Percentiles rank a stretch among this genome's conserved stretches.
phyloP scores from a whole-genome alignment of 2,888 invertebrate genomes.

The Leptothorax acervorum region DNA sequence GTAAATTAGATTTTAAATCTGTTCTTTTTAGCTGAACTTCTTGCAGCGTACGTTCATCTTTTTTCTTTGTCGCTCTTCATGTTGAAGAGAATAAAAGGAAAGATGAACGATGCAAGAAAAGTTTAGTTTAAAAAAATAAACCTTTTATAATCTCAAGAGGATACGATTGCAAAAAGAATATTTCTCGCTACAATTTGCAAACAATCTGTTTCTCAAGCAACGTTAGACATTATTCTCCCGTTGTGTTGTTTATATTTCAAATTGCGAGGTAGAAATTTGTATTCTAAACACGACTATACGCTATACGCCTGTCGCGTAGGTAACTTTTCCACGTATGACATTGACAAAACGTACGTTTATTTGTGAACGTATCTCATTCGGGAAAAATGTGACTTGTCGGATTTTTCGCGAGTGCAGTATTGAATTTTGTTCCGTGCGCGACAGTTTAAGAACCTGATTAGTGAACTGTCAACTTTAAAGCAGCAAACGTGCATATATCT shows the following conservation, averaged over 20 bases:
- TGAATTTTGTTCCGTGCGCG: neutral
- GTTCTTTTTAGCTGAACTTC: no score
- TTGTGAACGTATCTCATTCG: neutral
- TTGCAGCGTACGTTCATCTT: no score
- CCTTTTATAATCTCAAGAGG: neutral
- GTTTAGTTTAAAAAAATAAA: no score
- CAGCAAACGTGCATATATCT: neutral
- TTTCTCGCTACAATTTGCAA: neutral
- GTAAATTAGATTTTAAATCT: neutral
- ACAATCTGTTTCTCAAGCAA: neutral
- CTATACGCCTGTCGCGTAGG: neutral
- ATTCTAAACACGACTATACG: neutral
- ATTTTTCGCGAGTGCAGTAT: neutral
- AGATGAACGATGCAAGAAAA: no score
- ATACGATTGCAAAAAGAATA: neutral
- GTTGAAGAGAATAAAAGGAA: no score
- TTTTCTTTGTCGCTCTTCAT: no score
- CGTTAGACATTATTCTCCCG: neutral
- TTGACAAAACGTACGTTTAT: neutral
- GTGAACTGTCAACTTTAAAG: neutral
- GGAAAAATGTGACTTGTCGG: constrained; percentile 9
- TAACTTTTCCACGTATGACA: neutral
- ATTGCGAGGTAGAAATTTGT: neutral
- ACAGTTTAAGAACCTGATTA: constrained; percentile 14
- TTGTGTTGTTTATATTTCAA: neutral